Base-by-base conservation (phyloP, 2,113 vertebrate species). In the Todiramphus chloris region DNA sequence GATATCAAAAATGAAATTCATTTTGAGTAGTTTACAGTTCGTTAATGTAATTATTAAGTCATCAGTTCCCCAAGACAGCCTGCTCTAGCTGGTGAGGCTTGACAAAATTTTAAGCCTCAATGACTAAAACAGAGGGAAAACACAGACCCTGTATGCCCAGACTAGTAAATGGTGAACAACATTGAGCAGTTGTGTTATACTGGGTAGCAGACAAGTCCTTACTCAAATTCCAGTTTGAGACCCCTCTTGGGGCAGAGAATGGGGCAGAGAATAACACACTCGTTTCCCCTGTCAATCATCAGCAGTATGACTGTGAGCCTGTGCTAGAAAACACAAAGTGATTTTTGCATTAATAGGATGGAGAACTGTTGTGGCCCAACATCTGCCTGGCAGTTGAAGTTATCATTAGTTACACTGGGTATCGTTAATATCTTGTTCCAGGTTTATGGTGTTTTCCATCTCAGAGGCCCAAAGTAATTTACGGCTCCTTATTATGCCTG, bases 241-340 rank as follows among this genome's bases (percentile, higher is more conserved):
- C 17, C 24, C 35, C 48, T 69, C 51, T 17, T 48, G n/a, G 48
- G 30, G 58, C 33, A 4, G 6, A 70, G 19, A 16, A 21, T 17
- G 39, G 50, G 1, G 0, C 19, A 23, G 14, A 62, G 33, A 5
- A 6, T 6, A 35, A 35, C 60, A 43, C 67, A 7, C 48, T 41
- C 3, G 0, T 25, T 44, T 74, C 12, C 53, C 33, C 39, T 33
- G 53, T 50, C 83, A 74, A 11, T n/a, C 2, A 0, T 14, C 64
- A 85, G 28, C 46, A 31, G 53, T 10, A 41, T 8, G 6, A 93
- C 17, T 6, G 1, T 0, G 3, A 76, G 33, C n/a, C 50, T 63
- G 41, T 1, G 19, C 35, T 33, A 46, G 37, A 89, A 70, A 66
- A 77, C 30, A 64, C 30, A 6, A 5, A 4, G 17, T 4, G 0